Conservation (phyloP, 2,113 vertebrate species). For the Gulo gulo region DNA sequence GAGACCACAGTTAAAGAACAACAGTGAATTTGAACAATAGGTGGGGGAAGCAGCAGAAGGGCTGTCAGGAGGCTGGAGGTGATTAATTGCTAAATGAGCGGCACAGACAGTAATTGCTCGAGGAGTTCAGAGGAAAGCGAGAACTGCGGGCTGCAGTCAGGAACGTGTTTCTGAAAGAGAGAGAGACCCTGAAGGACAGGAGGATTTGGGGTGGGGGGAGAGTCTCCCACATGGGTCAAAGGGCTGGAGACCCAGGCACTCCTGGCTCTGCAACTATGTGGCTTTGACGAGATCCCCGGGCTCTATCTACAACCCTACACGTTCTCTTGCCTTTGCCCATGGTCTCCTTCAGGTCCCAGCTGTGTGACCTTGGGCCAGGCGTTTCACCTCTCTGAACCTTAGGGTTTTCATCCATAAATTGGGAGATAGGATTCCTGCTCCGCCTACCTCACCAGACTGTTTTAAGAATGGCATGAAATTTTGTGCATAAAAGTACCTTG, state of each 20-base stretch:
- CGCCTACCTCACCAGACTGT: background rate
- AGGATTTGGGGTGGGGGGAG: background rate
- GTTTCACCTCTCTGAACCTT: background rate
- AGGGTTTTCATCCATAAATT: background rate
- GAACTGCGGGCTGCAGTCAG: background rate
- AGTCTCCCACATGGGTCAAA: background rate
- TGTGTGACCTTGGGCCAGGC: background rate
- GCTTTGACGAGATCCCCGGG: background rate
- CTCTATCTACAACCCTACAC: too few relatives aligned
- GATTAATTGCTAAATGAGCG: slow-evolving; percentile 49
- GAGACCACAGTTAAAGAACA: background rate
- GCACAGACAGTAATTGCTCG: slow-evolving; percentile 38
- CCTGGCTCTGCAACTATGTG: background rate
- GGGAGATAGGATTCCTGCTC: background rate
- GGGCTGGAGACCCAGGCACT: accelerated
- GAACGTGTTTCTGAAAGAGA: background rate
- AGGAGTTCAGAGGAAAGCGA: slow-evolving; percentile 35
- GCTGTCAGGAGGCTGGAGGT: background rate
- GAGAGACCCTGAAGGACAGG: background rate
- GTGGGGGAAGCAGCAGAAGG: background rate
- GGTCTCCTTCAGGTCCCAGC: background rate
- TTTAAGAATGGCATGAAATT: background rate
- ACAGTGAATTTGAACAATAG: background rate
- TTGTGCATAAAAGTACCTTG: background rate
- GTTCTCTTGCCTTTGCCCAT: background rate